Evolutionary conservation across 1,140 invertebrate species (phyloP), one percentile per base, ranked within the genome.

Genomic region (Tyrophagus putrescentiae): DNA sequence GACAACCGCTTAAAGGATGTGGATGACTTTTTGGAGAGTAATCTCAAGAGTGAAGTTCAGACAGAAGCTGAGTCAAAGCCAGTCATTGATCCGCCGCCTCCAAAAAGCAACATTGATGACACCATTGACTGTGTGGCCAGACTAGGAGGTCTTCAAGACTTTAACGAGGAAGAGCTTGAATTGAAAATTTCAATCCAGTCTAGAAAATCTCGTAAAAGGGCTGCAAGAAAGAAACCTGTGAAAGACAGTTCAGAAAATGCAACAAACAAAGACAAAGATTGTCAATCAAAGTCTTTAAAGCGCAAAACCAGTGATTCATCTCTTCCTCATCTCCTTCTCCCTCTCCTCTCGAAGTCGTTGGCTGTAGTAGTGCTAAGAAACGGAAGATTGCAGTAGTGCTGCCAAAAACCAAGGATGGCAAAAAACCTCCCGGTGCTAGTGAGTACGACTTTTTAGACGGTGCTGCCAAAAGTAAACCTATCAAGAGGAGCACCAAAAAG

Each of bases 1-100:
- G 52, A 54, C 5, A 54, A 54, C 39, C 52, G 25, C 9, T 54
- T 54, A 7, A 33, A 27, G 13, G 52, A 54, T 13, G 52, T 54
- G n/a, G 52, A 54, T 25, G 52, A 54, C 16, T 54, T 54, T 54
- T 34, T 54, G 4, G 25, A 54, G 27, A 31, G 11, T 31, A 28
- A 54, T 23, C 25, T 31, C 25, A 28, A 31, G 39, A n/a, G n/a
- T n/a, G n/a, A n/a, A n/a, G n/a, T n/a, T n/a, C n/a, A n/a, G n/a
- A n/a, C n/a, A n/a, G n/a, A n/a, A n/a, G n/a, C n/a, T n/a, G n/a
- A n/a, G n/a, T n/a, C n/a, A n/a, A n/a, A n/a, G n/a, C n/a, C n/a
- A n/a, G n/a, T n/a, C n/a, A n/a, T n/a, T n/a, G n/a, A n/a, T n/a
- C n/a, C n/a, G n/a, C n/a, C n/a, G n/a, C n/a, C n/a, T n/a, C n/a